Evolutionary conservation across 1,140 invertebrate genomes (phyloP), one percentile per base, ranked within the genome.

Genomic region (Heliconius himera): DNA sequence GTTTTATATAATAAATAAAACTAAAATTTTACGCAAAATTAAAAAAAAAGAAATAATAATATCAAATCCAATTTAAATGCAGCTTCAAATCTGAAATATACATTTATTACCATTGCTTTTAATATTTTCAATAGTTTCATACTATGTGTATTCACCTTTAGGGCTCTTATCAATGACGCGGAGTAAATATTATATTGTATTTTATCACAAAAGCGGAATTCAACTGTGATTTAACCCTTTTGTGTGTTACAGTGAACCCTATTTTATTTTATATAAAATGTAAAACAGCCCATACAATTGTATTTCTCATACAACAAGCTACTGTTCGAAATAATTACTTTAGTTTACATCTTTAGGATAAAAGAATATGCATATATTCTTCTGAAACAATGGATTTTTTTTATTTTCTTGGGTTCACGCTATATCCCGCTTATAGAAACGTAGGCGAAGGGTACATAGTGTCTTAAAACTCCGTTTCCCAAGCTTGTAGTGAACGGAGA

Each of bases 151-250:
- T n/a, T 26, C n/a, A 26, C 60, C 26, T 66, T 66, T 60, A 60
- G n/a, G 4, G 26, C 26, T 29, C 22, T 66, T 66, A 66, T 66
- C 60, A 66, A 29, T 66, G 60, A 66, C 22, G 22, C 26, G 60
- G 29, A 66, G 56, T 66, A 66, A 66, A 66, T 66, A 66, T 66
- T 5, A 26, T 66, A 66, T 66, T 66, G 60, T 66, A 29, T 66
- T 66, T 66, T 66, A 29, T 66, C 60, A 66, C 22, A 66, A 66
- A 66, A 66, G 60, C 60, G 60, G 60, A 66, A 66, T 66, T 29
- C 26, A 66, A 66, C 60, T 66, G 60, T 66, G 11, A 66, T 66
- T 66, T 29, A 66, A 66, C 60, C 60, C 60, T 16, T 16, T 66
- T 29, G 60, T 66, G 22, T 16, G 26, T 26, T 66, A 11, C 60